Base-by-base conservation (phyloP, 2,113 vertebrate species). In the Leptodactylus fuscus region DNA sequence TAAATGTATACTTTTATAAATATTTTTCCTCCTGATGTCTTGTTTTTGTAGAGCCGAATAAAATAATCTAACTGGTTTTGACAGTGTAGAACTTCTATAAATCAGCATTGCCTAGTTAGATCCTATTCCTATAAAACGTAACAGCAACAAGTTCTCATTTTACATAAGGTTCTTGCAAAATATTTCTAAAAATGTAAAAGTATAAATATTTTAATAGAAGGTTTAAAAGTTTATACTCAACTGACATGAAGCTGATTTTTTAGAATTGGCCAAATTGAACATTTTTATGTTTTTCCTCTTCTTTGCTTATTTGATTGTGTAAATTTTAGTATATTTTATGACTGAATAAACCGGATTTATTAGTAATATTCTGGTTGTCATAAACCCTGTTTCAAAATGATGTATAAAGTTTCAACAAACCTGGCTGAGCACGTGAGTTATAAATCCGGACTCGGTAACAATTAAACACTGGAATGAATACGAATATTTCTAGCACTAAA, bases 351-450 rank as follows among this genome's bases (percentile, higher is more conserved):
- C 12, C 13, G 16, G 6, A 24, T 15, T 74, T 74, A 70, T 74
- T 81, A 41, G 18, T 65, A 46, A 81, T 24, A 46, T 58, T 36
- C n/a, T 62, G 22, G 15, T 69, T 69, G 55, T 29, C 60, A 49
- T 67, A 34, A 44, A 65, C 18, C 29, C 8, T 58, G 1, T 73
- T 74, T 74, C 8, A n/a, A 55, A 73, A 24, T 53, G 5, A 22
- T 55, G 65, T 9, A 32, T 53, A 74, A 58, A 51, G 67, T 82
- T 70, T 73, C 22, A 71, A 32, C 44, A 71, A 81, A 65, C 6
- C 60, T 6, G 3, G 27, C 46, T 32, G 8, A 62, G 20, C 7
- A 29, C 10, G 6, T 32, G n/a, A 70, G 29, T 16, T 70, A 71
- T 70, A 65, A 38, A 53, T 41, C n/a, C 49, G 51, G 22, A 11